Conservation (phyloP, 1,140 invertebrate species). For the Coelopa frigida region DNA sequence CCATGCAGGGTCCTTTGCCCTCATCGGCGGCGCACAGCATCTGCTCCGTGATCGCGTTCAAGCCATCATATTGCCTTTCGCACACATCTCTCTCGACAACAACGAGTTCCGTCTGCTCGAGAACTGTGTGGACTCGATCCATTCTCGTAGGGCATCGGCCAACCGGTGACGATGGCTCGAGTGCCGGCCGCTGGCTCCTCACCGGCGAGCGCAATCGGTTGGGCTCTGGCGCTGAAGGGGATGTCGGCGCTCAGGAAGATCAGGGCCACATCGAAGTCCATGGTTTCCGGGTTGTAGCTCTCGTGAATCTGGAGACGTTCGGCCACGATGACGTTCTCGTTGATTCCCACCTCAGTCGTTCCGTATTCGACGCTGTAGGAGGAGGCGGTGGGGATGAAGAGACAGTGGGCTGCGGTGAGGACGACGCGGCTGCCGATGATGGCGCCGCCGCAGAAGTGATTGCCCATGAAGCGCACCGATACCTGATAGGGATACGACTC, state of each 20-base stretch:
- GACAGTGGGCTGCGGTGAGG: conserved; percentile 51
- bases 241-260: background rate
- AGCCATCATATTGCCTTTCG: background rate
- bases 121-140: no score
- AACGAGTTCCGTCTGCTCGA: conserved; percentile 5
- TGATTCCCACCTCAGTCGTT: no score
- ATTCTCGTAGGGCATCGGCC: background rate
- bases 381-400: conserved; percentile 16
- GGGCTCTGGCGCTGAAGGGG: background rate
- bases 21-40: conserved; percentile 17
- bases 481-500: conserved; percentile 18
- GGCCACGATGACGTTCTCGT: no score
- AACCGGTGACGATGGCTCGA: background rate
- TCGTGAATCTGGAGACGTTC: no score
- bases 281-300: background rate
- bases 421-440: conserved; percentile 46
- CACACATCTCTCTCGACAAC: conserved; percentile 9
- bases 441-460: conserved; percentile 44
- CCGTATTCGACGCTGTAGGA: no score
- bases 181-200: background rate
- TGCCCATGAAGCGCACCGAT: conserved; percentile 2
- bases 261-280: background rate
- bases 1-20: conserved; percentile 28
- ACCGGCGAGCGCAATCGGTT: background rate
- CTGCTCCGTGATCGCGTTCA: conserved; percentile 5